Evolutionary conservation across 2,113 vertebrate species (phyloP), one percentile per base, ranked within the genome.

Genomic region (Uropsilus gracilis): DNA sequence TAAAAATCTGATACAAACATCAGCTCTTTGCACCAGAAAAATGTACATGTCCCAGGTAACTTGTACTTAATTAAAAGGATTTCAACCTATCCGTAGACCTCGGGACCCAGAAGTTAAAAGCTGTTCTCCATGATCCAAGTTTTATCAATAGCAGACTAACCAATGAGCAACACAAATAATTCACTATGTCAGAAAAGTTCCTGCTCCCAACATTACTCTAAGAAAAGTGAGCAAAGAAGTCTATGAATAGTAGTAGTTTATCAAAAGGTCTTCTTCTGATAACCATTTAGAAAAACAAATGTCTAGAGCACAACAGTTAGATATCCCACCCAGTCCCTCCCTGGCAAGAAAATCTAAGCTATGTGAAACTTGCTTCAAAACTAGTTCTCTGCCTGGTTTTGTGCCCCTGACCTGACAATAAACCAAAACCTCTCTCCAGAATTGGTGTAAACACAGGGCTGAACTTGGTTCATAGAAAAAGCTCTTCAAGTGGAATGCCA

Each of bases 191-290:
- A 57, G 26, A 48, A 66, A 32, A 32, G 6, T 32, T 34, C 18
- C 37, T 78, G 32, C 22, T 61, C 18, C 26, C 20, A 61, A 39
- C n/a, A 72, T 59, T 83, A 59, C 34, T 48, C 59, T 50, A 30
- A 88, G 30, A 71, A 88, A 93, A 91, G 26, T 53, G 64, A 87
- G 76, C 26, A 46, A 91, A 59, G 26, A 90, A 46, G 34, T 78
- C 39, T 81, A 8, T 20, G 20, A 55, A 73, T 59, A 63, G n/a
- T 26, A 59, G 20, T 39, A 48, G 7, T 37, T 57, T 50, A 68
- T 83, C 50, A 57, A 87, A 81, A 91, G 28, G 34, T 46, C 39
- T 64, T 69, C 34, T 63, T 26, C 48, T 63, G n/a, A 85, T 20
- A 57, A 53, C 20, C 16, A 57, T 6, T n/a, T 83, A 16, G 39